Evolutionary conservation across 2,888 invertebrate genomes (phyloP), one percentile per base, ranked within the genome.

Genomic region (Harpalus rufipes): DNA sequence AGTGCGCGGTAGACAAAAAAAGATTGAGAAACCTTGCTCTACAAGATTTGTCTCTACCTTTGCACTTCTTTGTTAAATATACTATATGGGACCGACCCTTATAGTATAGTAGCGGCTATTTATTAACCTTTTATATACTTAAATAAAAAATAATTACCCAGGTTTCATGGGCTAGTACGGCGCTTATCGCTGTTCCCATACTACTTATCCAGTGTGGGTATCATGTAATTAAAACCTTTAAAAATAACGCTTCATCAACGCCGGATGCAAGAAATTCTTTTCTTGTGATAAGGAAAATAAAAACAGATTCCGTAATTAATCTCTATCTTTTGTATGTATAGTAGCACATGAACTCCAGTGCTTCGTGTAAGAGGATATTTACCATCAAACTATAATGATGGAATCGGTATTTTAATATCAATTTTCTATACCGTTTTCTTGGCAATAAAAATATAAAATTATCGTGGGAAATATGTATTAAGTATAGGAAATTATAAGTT

Each of bases 381-480:
- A 68, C 39, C n/a, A 39, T 12, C n/a, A 32, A 39, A 32, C 39
- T 6, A 1, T 51, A 8, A 39, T 68, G 68, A 32, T 68, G 68
- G 32, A 68, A 68, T 68, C 68, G 68, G 68, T 68, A 68, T 68
- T 10, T 63, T n/a, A 68, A 68, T 68, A 68, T n/a, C 14, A 68
- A 41, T 68, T 68, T 68, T 68, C 68, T 68, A 8, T 32, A 32
- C n/a, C 39, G 7, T 68, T 68, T 68, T 39, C 68, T 25, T 14
- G 32, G 39, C 14, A 39, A 68, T 68, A 68, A 68, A 68, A 68
- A 68, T 10, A 39, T 68, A 68, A 68, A 68, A 68, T 68, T 68
- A 68, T 68, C 68, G 68, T 68, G 68, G 68, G 68, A 68, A 68
- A 68, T 68, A 39, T 68, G 39, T 68, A 68, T 68, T 68, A 68